Evolutionary conservation across 1,140 invertebrate genomes (phyloP).

Genomic region (Drosophila eugracilis): DNA sequence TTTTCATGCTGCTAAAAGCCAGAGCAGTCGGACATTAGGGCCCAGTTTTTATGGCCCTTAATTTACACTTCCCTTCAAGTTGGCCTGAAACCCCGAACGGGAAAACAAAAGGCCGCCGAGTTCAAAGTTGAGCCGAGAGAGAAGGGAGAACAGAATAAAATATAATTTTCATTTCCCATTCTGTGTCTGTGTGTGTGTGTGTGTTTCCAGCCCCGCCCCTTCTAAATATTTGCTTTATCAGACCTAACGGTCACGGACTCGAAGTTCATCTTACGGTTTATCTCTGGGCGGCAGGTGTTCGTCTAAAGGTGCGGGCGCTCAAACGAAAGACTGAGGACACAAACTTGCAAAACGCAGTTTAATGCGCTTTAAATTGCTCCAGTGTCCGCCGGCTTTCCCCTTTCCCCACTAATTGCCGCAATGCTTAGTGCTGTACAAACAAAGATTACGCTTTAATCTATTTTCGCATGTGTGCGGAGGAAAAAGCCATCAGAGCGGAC

Average conservation of each 20-base stretch:
- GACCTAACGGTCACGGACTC: slow-evolving; percentile 48
- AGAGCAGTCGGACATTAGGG: slow-evolving; percentile 63
- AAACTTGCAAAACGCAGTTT: slow-evolving; percentile 76
- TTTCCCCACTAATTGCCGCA: slow-evolving; percentile 56
- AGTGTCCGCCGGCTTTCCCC: slow-evolving; percentile 6
- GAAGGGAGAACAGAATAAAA: slow-evolving; percentile 50
- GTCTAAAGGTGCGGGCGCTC: slow-evolving; percentile 20
- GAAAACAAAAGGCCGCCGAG: slow-evolving; percentile 30
- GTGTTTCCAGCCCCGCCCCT: not conserved
- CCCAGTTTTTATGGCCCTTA: slow-evolving; percentile 70
- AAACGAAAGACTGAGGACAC: slow-evolving; percentile 68
- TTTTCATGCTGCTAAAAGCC: slow-evolving; percentile 76
- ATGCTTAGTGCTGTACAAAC: slow-evolving; percentile 75
- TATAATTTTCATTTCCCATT: slow-evolving; percentile 81
- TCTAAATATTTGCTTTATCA: slow-evolving; percentile 69
- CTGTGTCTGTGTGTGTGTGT: slow-evolving; percentile 16
- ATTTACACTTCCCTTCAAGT: slow-evolving; percentile 77
- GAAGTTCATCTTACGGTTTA: slow-evolving; percentile 11
- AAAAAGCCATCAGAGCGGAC: slow-evolving; percentile 55
- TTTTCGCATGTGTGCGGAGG: slow-evolving; percentile 54
- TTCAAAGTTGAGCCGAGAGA: slow-evolving; percentile 47
- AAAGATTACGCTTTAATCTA: slow-evolving; percentile 83
- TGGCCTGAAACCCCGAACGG: slow-evolving; percentile 3
- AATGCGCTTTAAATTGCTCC: slow-evolving; percentile 80
- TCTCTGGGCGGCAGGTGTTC: slow-evolving; percentile 56